Evolutionary conservation across 2,113 vertebrate genomes (phyloP).

Genomic region (Cryptotis parvus): DNA sequence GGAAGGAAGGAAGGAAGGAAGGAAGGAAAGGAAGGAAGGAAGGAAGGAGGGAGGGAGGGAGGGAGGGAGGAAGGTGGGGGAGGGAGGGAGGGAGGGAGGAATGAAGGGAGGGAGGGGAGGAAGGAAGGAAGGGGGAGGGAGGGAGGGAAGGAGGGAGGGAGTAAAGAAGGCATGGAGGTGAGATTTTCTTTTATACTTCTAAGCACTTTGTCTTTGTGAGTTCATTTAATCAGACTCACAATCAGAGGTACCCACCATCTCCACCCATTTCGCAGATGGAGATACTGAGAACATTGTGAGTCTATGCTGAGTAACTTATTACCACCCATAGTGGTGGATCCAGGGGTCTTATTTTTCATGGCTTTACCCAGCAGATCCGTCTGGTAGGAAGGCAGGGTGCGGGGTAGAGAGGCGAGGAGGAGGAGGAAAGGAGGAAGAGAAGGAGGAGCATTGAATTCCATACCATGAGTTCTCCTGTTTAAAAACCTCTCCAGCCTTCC

Average conservation of each 20-base stretch:
- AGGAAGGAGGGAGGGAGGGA: not conserved
- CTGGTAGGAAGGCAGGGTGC: not conserved
- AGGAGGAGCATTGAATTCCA: conserved; percentile 35
- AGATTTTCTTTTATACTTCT: too few relatives aligned
- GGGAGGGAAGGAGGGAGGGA: not conserved
- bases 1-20: not conserved
- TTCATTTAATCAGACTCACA: not conserved
- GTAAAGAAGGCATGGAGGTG: not conserved
- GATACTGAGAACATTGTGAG: not conserved
- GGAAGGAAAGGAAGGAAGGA: too few relatives aligned
- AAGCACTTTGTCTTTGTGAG: not conserved
- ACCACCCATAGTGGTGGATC: not conserved
- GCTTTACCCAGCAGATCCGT: not conserved
- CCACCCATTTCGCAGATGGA: conserved; percentile 43
- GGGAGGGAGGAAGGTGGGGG: too few relatives aligned
- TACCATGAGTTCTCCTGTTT: conserved; percentile 69
- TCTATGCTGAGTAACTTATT: not conserved
- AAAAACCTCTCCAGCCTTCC: conserved; percentile 76
- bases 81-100: too few relatives aligned
- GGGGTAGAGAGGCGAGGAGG: too few relatives aligned
- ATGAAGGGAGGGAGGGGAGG: too few relatives aligned
- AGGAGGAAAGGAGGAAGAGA: too few relatives aligned
- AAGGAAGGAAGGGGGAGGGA: not conserved
- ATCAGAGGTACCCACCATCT: not conserved
- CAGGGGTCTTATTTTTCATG: not conserved